Percentiles rank a stretch among this genome's conserved stretches.
Conservation (phyloP, 1,140 invertebrate species). For the Zophobas morio region DNA sequence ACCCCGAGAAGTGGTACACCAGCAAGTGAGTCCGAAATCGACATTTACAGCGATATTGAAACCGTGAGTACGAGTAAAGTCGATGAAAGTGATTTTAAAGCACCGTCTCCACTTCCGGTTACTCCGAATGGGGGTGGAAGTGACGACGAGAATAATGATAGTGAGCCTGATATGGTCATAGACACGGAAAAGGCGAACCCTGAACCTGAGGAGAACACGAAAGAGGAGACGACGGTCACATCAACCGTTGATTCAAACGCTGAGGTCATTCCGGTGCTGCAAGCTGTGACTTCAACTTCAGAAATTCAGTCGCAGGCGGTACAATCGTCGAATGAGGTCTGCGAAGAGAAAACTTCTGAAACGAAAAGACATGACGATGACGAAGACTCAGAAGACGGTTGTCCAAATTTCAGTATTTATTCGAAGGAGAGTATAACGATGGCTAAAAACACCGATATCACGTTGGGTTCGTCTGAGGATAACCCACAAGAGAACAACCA, state of each 20-base stretch:
- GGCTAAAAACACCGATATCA: constrained; percentile 72
- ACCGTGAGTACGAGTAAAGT: constrained; percentile 62
- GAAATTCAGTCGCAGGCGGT: constrained; percentile 52
- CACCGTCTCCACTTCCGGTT: constrained; percentile 69
- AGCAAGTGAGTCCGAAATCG: constrained; percentile 67
- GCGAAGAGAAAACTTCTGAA: constrained; percentile 33
- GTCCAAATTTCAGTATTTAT: constrained; percentile 88
- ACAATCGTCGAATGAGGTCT: constrained; percentile 51
- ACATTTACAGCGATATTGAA: constrained; percentile 74
- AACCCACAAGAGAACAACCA: constrained; percentile 53
- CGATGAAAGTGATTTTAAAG: constrained; percentile 50
- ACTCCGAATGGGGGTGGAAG: constrained; percentile 46
- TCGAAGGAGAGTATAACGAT: constrained; percentile 84
- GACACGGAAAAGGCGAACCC: constrained; percentile 70
- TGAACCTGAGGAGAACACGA: constrained; percentile 45
- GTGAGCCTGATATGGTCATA: constrained; percentile 77
- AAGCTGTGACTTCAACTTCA: constrained; percentile 22
- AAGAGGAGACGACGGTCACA: constrained; percentile 50
- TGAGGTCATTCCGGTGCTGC: constrained; percentile 15
- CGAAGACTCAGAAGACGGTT: constrained; percentile 78
- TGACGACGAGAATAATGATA: constrained; percentile 72
- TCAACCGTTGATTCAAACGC: constrained; percentile 53
- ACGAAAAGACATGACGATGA: constrained; percentile 69
- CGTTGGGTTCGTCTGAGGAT: constrained; percentile 60
- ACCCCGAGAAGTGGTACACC: constrained; percentile 49